Percentiles rank a stretch among this genome's conserved stretches.
Evolutionary conservation across 2,888 invertebrate species (phyloP).

Genomic region (Syrphus vitripennis): DNA sequence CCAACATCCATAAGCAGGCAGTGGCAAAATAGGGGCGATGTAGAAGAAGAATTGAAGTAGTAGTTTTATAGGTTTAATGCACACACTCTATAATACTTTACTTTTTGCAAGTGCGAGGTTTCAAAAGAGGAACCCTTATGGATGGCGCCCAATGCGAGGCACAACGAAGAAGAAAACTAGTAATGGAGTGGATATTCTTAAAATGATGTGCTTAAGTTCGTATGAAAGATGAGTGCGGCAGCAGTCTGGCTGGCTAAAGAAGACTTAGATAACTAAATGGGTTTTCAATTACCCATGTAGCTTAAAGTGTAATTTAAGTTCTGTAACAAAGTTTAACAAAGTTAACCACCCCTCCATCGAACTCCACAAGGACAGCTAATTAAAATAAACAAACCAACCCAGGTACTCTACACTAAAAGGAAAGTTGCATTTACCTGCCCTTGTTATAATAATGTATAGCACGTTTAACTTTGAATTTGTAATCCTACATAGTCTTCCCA

Average conservation of each 20-base stretch:
- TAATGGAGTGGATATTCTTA: constrained; percentile 52
- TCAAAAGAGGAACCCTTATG: constrained; percentile 15
- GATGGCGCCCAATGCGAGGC: constrained; percentile 16
- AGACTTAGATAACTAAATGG: constrained; percentile 15
- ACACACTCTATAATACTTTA: constrained; percentile 20
- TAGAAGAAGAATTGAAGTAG: neutral
- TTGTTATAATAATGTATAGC: constrained; percentile 8
- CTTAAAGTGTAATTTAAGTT: constrained; percentile 56
- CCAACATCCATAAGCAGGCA: neutral
- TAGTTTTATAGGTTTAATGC: constrained; percentile 53
- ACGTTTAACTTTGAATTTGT: constrained; percentile 30
- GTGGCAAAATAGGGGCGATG: neutral
- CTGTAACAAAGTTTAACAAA: constrained; percentile 21
- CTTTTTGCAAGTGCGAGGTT: constrained; percentile 43
- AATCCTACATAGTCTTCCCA: neutral
- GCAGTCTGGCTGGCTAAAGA: neutral
- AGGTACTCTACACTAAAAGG: neutral
- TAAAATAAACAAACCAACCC: constrained; percentile 48
- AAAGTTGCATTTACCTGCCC: neutral
- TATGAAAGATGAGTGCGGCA: constrained; percentile 20
- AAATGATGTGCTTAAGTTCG: constrained; percentile 47
- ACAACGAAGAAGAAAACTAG: constrained; percentile 2
- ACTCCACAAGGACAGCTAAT: constrained; percentile 25
- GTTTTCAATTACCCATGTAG: constrained; percentile 42
- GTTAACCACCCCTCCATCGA: neutral